Evolutionary conservation across 2,113 vertebrate genomes (phyloP), one percentile per base, ranked within the genome.

Genomic region (Paracanthobrama guichenoti): DNA sequence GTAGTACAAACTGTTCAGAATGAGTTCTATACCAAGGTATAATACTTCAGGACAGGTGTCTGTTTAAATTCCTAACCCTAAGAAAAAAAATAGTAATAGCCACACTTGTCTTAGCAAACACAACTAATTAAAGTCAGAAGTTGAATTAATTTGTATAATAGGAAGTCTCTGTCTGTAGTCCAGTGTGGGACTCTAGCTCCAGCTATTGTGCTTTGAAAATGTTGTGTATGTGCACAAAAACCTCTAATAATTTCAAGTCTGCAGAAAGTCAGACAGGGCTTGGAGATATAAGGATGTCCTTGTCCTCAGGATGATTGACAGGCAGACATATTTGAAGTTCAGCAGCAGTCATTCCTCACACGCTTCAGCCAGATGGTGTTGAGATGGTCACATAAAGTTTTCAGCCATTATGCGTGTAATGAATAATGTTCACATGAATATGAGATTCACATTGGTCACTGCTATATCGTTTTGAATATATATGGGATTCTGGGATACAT

Each of bases 241-340:
- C 24, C 80, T 82, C 35, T 82, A 73, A 86, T 69, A 79, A 75
- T 80, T 78, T 74, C 26, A 53, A 50, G 31, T 79, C 57, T 64
- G 57, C 39, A 3, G 77, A 79, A 24, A 79, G 57, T 79, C 39
- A 62, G n/a, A 69, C 42, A 59, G 74, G 22, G 22, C 26, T 67
- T 9, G 82, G 73, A 35, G 48, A 42, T 28, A 60, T 69, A n/a
- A 57, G 48, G 26, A 62, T 9, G 24, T 74, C 22, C 26, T 57
- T 71, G 66, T 55, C 46, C 28, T 18, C 5, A 18, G 71, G 59
- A n/a, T 75, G 82, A 84, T 60, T 57, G 74, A 59, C 75, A 84
- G 48, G 74, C 18, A 62, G 62, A 69, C 62, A 71, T 84, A 16
- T 59, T 14, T 79, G 75, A 79, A 59, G 64, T 79, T 84, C n/a